Percentiles rank a stretch among this genome's conserved stretches.
phyloP scores from a whole-genome alignment of 2,797 vertebrate species.

The Clarias platycephalus region DNA sequence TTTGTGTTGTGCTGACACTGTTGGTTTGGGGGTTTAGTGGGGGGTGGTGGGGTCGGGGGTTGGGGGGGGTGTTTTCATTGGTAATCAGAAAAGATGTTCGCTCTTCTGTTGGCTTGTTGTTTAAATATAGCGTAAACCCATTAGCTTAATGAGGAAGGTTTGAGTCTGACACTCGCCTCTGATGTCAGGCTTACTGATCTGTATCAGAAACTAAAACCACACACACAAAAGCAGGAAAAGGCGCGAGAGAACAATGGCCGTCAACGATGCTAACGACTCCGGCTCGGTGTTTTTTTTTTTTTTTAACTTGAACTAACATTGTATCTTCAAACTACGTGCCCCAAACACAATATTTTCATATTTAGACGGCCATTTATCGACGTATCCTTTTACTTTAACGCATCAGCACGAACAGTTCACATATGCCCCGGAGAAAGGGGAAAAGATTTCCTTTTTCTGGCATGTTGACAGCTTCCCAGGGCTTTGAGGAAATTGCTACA shows the following conservation, averaged over 20 bases:
- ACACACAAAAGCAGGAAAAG: constrained; percentile 33
- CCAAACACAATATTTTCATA: constrained; percentile 22
- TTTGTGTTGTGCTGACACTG: constrained; percentile 68
- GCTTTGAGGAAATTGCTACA: constrained; percentile 57
- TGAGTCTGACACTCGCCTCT: constrained; percentile 26
- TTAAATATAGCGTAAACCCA: constrained; percentile 11
- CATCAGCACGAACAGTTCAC: constrained; percentile 45
- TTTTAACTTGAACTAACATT: constrained; percentile 10
- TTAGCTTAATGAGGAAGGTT: constrained; percentile 24
- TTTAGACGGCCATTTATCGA: constrained; percentile 37
- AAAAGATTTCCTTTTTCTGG: constrained; percentile 51
- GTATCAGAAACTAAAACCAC: constrained; percentile 29
- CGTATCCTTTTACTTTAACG: constrained; percentile 31
- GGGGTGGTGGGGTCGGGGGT: not conserved
- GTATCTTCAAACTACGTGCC: not conserved
- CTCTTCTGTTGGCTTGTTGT: constrained; percentile 42
- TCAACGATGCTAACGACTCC: constrained; percentile 4
- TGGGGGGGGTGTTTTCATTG: not conserved
- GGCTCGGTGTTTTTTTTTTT: constrained; percentile 3
- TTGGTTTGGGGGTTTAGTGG: constrained; percentile 59
- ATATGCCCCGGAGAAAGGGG: constrained; percentile 31
- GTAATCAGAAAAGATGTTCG: constrained; percentile 65
- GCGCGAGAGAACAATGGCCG: constrained; percentile 19
- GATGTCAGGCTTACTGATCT: constrained; percentile 40
- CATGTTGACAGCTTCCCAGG: constrained; percentile 52